Evolutionary conservation across 1,140 invertebrate species (phyloP).

Genomic region (Nasonia vitripennis): DNA sequence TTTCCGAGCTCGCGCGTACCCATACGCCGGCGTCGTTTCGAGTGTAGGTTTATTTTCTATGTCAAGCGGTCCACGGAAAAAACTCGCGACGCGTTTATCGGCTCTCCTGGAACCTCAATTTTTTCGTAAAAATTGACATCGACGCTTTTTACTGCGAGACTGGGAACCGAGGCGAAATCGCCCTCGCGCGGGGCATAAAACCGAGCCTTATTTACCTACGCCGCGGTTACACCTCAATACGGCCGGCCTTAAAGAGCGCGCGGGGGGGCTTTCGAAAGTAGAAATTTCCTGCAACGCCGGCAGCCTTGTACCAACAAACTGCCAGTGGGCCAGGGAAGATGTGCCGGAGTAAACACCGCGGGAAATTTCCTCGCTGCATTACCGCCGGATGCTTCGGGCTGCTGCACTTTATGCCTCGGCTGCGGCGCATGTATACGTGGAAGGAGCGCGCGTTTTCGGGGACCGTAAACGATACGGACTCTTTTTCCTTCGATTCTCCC

Average conservation of each 20-base stretch:
- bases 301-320: constrained; percentile 36
- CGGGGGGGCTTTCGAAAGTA: background rate
- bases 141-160: background rate
- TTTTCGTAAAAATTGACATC: background rate
- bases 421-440: background rate
- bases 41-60: background rate
- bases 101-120: background rate
- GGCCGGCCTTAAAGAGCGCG: background rate
- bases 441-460: too few relatives aligned
- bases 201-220: constrained; percentile 9
- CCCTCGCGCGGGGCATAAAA: constrained; percentile 1
- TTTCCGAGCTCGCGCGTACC: background rate
- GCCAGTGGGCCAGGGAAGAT: constrained; percentile 32
- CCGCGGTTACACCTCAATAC: background rate
- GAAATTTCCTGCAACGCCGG: background rate
- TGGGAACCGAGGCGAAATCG: too few relatives aligned
- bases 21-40: background rate
- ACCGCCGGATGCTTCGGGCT: background rate
- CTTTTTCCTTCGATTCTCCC: too few relatives aligned
- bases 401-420: background rate
- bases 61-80: background rate
- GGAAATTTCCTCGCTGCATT: constrained; percentile 25
- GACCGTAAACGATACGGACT: too few relatives aligned
- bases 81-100: background rate
- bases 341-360: constrained; percentile 5